Evolutionary conservation across 1,140 invertebrate species (phyloP), one percentile per base, ranked within the genome.

Genomic region (Himalopsyche phryganea): DNA sequence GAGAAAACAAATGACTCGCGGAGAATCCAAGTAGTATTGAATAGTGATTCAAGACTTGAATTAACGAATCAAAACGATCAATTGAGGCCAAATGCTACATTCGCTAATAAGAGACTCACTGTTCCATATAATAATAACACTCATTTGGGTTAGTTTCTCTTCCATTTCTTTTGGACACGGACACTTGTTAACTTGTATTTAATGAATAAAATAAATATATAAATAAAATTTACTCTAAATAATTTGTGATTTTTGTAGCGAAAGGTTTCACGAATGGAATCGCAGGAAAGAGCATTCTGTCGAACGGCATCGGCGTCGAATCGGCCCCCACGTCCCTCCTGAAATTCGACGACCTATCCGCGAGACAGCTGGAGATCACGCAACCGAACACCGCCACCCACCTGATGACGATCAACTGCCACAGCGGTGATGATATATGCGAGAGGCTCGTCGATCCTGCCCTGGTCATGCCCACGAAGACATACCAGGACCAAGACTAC

Each of bases 381-480:
- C 50, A 51, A 51, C 50, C 50, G 2, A 51, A 51, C 38, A 32
- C 38, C 1, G 58, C 67, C 20, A 54, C 63, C 19, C 64, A 66
- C 17, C 32, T 54, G 46, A 49, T 62, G 41, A 66, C 49, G 61
- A 63, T 15, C 54, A 68, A 47, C 36, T 35, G 18, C 13, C 19
- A 18, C 19, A 50, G 41, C 33, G 15, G 32, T 10, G 47, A 49
- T n/a, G n/a, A n/a, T n/a, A 57, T 49, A 9, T 49, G 45, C n/a
- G 38, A 41, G 42, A 20, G 42, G 15, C 38, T 50, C 6, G 56
- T 50, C 15, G 18, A 50, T 23, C 56, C 56, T 9, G n/a, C 56
- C 14, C 36, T 50, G 17, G 42, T 50, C 17, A 53, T 48, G 50
- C 66, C 57, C 15, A 66, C 68, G 45, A 74, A 71, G 48, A 59